Conservation (phyloP, 2,113 vertebrate species). For the Gnathonemus longibarbis region DNA sequence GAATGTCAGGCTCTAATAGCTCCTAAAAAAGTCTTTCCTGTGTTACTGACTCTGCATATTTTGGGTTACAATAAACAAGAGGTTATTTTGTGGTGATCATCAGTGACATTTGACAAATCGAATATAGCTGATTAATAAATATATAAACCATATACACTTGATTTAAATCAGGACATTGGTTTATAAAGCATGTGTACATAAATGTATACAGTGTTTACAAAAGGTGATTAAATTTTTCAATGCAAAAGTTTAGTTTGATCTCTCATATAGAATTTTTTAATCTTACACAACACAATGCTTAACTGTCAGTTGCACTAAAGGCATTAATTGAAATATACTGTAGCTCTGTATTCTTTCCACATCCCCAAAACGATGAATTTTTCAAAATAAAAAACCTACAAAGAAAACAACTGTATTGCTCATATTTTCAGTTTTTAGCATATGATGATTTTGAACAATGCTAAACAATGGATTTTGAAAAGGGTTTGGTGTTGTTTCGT, state of each 20-base stretch:
- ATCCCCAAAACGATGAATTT: neutral
- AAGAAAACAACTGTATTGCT: neutral
- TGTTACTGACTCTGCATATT: neutral
- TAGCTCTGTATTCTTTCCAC: neutral
- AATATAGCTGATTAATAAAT: neutral
- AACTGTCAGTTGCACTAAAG: neutral
- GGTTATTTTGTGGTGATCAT: neutral
- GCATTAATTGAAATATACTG: neutral
- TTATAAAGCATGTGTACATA: neutral
- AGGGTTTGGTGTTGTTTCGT: neutral
- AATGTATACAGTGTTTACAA: neutral
- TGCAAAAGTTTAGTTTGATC: neutral
- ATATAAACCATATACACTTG: neutral
- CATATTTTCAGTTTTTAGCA: neutral
- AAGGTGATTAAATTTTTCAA: neutral
- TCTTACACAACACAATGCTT: neutral
- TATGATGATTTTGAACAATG: neutral
- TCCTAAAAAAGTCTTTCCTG: neutral
- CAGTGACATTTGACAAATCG: neutral
- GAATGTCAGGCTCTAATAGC: neutral
- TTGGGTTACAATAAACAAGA: neutral
- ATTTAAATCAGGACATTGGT: neutral
- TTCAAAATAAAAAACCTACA: neutral
- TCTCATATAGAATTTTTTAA: neutral
- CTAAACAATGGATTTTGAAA: constrained; percentile 1